Evolutionary conservation across 2,113 vertebrate species (phyloP).

Genomic region (Hiodon tergisus): DNA sequence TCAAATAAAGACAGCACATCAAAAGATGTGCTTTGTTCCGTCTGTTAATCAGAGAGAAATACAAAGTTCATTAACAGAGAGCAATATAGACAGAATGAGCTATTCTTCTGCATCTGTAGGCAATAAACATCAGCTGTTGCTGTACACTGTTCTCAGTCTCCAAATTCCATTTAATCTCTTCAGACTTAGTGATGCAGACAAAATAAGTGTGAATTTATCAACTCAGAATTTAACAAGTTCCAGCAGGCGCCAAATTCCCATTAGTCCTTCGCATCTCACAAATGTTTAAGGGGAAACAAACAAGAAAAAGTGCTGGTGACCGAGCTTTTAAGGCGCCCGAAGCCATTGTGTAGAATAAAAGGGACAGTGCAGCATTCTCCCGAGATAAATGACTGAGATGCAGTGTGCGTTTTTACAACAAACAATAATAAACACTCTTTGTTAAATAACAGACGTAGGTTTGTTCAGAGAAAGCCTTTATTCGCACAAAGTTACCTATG

Average conservation of each 20-base stretch:
- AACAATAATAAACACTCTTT: no score
- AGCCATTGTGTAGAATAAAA: background rate
- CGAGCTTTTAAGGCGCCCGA: background rate
- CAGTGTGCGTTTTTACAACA: no score
- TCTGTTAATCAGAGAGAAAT: conserved; percentile 3
- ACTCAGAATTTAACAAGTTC: background rate
- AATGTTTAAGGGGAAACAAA: background rate
- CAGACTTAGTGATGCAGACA: background rate
- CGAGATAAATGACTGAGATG: no score
- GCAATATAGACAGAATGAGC: background rate
- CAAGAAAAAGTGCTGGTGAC: background rate
- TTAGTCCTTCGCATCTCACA: background rate
- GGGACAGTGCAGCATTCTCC: background rate
- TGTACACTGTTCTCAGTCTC: background rate
- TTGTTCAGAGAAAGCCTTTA: background rate
- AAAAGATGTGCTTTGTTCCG: background rate
- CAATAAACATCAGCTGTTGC: background rate
- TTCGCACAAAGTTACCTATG: background rate
- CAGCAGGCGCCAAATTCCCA: background rate
- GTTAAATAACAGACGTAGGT: background rate
- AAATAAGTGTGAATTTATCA: background rate
- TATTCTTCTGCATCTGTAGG: background rate
- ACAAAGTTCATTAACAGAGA: background rate
- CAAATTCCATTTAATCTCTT: no score
- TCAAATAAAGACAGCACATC: background rate